Conservation (phyloP, 2,113 vertebrate species). For the Todiramphus saurophagus region DNA sequence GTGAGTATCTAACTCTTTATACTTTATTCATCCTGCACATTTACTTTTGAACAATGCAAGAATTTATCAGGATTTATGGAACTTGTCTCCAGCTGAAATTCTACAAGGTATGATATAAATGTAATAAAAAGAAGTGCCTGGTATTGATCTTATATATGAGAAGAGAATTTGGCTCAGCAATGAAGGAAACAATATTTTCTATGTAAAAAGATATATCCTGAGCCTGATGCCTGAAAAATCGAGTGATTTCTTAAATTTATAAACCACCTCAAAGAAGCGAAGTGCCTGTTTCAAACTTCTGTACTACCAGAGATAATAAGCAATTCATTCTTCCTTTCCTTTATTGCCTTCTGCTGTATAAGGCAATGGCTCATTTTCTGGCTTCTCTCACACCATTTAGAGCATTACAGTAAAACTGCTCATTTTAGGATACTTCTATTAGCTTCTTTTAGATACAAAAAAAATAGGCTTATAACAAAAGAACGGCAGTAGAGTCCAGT, state of each 20-base stretch:
- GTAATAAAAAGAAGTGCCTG: neutral
- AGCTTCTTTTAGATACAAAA: neutral
- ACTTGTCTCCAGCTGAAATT: neutral
- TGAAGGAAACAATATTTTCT: neutral
- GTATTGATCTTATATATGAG: neutral
- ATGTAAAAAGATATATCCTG: neutral
- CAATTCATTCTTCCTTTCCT: neutral
- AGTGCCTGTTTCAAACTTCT: neutral
- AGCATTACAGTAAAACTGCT: neutral
- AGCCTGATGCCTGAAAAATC: constrained; percentile 12
- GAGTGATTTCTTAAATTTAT: constrained; percentile 18
- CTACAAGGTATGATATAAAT: neutral
- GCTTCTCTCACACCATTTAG: neutral
- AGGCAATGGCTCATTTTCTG: neutral
- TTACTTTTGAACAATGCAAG: neutral
- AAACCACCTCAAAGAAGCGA: neutral
- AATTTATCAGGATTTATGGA: constrained; percentile 20
- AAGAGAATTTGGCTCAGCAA: neutral
- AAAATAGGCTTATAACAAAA: neutral
- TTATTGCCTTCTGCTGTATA: neutral
- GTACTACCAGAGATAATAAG: neutral
- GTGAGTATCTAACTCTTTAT: neutral
- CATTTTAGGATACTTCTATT: neutral
- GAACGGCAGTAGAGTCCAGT: neutral
- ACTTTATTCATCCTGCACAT: neutral